Evolutionary conservation across 1,140 invertebrate genomes (phyloP).

Genomic region (Microplitis mediator): DNA sequence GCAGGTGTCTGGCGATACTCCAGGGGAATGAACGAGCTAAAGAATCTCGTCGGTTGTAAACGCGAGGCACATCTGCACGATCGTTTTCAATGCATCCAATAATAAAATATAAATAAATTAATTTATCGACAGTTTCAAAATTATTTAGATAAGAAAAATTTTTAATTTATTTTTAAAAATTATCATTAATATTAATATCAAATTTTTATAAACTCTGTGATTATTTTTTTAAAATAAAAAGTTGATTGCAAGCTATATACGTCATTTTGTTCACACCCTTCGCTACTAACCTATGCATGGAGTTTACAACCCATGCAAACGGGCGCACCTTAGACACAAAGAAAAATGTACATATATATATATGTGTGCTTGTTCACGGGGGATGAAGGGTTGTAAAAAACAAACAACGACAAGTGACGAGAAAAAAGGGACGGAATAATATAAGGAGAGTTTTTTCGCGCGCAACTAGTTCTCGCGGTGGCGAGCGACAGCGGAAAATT

Average conservation of each 20-base stretch:
- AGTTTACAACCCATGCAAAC: not conserved
- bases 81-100: conserved; percentile 6
- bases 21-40: conserved; percentile 15
- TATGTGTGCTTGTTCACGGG: not conserved
- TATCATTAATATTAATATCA: too few species aligned
- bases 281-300: conserved; percentile 18
- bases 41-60: not conserved
- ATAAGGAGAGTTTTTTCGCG: conserved; percentile 1
- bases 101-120: conserved; percentile 24
- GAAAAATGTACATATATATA: not conserved
- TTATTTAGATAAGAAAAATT: too few species aligned
- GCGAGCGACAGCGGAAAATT: conserved; percentile 13
- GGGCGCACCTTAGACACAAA: not conserved
- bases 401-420: not conserved
- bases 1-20: conserved; percentile 22
- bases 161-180: too few species aligned
- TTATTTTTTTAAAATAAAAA: conserved; percentile 13
- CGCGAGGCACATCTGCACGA: conserved; percentile 8
- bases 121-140: not conserved
- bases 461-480: not conserved
- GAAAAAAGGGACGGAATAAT: not conserved
- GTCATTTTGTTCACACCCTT: not conserved
- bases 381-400: not conserved
- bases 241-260: not conserved
- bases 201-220: too few species aligned